These are phyloP conservation scores for Neoarius graeffei DNA, from an alignment of 2,113 vertebrate genomes.

Conservation along the genomic window DNA sequence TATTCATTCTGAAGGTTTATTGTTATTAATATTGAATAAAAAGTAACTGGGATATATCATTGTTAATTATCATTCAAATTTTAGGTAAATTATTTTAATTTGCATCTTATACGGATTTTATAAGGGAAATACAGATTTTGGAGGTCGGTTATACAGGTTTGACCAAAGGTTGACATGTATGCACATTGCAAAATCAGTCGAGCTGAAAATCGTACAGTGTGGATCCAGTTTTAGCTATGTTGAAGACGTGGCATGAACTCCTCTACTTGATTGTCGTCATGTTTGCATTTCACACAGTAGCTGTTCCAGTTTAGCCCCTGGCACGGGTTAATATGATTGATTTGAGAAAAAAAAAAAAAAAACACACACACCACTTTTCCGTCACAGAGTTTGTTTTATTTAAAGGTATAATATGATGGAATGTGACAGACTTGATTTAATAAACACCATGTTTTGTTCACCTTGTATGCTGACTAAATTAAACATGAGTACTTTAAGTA, in stretches of 20 bases:
- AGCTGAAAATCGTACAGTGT: neutral
- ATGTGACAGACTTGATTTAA: conserved; percentile 20
- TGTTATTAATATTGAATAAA: too few species aligned
- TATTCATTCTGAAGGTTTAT: too few species aligned
- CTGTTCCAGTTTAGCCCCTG: conserved; percentile 30
- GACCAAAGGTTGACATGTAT: too few species aligned
- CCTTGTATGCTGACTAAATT: conserved; percentile 57
- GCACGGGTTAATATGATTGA: neutral
- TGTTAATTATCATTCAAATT: too few species aligned
- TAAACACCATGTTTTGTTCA: conserved; percentile 48
- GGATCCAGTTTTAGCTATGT: neutral
- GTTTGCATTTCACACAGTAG: neutral
- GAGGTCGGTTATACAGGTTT: too few species aligned
- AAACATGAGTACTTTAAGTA: conserved; percentile 50
- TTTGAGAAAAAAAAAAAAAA: neutral
- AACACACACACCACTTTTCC: neutral
- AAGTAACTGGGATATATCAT: too few species aligned
- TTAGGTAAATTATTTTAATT: too few species aligned
- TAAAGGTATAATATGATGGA: conserved; percentile 34
- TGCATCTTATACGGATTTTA: too few species aligned
- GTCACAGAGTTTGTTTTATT: conserved; percentile 8
- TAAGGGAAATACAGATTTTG: too few species aligned
- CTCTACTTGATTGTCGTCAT: conserved; percentile 13
- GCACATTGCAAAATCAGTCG: too few species aligned
- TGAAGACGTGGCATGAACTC: neutral